Conservation (phyloP, 2,888 invertebrate species). For the Chironomus tentans region DNA sequence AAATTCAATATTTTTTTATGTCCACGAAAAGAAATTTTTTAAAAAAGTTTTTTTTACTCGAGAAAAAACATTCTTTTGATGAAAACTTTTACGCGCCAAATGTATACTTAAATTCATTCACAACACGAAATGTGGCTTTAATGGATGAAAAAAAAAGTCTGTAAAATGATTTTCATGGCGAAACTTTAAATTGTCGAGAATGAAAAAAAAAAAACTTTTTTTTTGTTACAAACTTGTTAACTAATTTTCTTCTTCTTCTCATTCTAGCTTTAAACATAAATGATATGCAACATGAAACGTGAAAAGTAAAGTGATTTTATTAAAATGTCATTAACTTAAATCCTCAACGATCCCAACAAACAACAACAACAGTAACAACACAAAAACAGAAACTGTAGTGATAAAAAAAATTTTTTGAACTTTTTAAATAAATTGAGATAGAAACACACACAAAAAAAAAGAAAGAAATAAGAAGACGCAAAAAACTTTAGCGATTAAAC, state of each 20-base stretch:
- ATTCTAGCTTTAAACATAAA: background rate
- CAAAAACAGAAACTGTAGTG: background rate
- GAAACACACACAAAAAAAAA: background rate
- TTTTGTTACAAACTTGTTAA: background rate
- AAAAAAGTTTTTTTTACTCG: too few species aligned
- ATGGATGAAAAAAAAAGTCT: too few species aligned
- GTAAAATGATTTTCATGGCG: background rate
- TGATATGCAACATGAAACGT: constrained; percentile 18
- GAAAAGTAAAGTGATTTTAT: constrained; percentile 5
- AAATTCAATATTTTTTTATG: background rate
- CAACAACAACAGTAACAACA: background rate
- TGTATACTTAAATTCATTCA: too few species aligned
- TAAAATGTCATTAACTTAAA: background rate
- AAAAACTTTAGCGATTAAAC: background rate
- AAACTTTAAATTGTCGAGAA: background rate
- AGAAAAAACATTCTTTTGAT: too few species aligned
- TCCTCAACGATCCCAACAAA: constrained; percentile 16
- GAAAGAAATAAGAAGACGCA: background rate
- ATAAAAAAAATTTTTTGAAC: background rate
- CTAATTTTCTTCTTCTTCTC: background rate
- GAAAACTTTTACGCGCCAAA: too few species aligned
- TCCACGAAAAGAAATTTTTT: too few species aligned
- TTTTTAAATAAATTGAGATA: background rate
- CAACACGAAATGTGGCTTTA: too few species aligned
- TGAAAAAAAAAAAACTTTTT: background rate